phyloP scores from a whole-genome alignment of 2,888 invertebrate genomes.

The Chydorus sphaericus region DNA sequence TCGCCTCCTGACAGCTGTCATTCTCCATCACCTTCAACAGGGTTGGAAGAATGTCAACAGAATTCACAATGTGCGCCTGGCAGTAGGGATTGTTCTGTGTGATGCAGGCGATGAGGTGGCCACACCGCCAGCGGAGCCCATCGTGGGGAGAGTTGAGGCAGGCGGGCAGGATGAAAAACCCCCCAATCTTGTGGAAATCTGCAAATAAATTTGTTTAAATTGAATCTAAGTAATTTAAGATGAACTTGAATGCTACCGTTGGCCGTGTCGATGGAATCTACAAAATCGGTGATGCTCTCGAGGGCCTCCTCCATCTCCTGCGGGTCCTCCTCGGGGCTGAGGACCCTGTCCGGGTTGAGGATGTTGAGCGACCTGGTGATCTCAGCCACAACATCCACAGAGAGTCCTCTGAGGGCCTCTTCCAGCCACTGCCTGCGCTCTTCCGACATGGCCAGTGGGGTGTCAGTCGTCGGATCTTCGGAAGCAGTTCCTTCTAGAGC shows the following conservation, averaged over 20 bases:
- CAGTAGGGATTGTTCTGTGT: slow-evolving; percentile 76
- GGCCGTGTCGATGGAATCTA: slow-evolving; percentile 63
- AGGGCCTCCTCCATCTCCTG: slow-evolving; percentile 45
- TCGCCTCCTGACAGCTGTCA: slow-evolving; percentile 40
- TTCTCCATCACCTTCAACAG: slow-evolving; percentile 43
- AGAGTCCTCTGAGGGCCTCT: slow-evolving; percentile 50
- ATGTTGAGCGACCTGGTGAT: slow-evolving; percentile 44
- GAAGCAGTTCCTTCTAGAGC: slow-evolving; percentile 49
- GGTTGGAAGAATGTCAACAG: slow-evolving; percentile 45
- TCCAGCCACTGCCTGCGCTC: slow-evolving; percentile 58
- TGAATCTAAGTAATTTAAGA: not conserved
- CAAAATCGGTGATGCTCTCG: slow-evolving; percentile 47
- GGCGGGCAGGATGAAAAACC: slow-evolving; percentile 52
- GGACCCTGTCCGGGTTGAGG: slow-evolving; percentile 38
- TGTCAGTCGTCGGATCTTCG: slow-evolving; percentile 40
- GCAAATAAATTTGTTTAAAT: slow-evolving; percentile 18
- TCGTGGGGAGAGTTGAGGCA: slow-evolving; percentile 47
- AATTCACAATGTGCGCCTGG: slow-evolving; percentile 48
- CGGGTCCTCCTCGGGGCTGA: slow-evolving; percentile 37
- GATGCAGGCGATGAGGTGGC: slow-evolving; percentile 56
- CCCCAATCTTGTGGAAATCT: slow-evolving; percentile 76
- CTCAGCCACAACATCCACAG: slow-evolving; percentile 51
- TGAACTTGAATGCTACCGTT: slow-evolving; percentile 39
- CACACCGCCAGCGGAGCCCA: slow-evolving; percentile 45
- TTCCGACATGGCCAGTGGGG: slow-evolving; percentile 42